A percentile compares a stretch with the other conserved stretches of the same genome.
Evolutionary conservation across 1,140 invertebrate species (phyloP).

Genomic region (Hylyphantes graminicola): DNA sequence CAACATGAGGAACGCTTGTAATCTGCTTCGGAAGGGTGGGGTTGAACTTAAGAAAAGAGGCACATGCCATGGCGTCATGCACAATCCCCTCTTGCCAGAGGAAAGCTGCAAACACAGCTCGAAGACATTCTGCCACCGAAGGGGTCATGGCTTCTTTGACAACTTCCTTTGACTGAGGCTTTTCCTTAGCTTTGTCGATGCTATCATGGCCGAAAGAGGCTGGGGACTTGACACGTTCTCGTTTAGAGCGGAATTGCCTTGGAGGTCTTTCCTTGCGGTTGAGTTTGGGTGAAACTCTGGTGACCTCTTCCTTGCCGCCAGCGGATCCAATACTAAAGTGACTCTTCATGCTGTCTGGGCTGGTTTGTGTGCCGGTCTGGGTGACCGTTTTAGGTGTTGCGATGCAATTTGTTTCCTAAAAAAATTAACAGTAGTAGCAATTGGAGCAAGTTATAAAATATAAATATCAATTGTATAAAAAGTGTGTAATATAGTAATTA

Average conservation of each 20-base stretch:
- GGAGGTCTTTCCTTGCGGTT: slow-evolving; percentile 73
- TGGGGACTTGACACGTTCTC: slow-evolving; percentile 76
- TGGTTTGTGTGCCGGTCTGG: slow-evolving; percentile 81
- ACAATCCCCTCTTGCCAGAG: slow-evolving; percentile 98
- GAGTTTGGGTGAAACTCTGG: slow-evolving; percentile 75
- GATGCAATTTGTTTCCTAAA: slow-evolving; percentile 40
- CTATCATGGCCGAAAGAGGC: slow-evolving; percentile 61
- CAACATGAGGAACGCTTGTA: slow-evolving; percentile 52
- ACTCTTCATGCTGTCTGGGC: slow-evolving; percentile 73
- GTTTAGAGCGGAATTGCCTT: slow-evolving; percentile 69
- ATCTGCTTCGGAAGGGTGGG: slow-evolving; percentile 62
- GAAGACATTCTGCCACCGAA: slow-evolving; percentile 89
- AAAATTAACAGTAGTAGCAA: neutral
- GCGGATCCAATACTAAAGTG: slow-evolving; percentile 75
- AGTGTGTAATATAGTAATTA: too few relatives aligned
- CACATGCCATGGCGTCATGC: slow-evolving; percentile 96
- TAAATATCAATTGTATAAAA: too few relatives aligned
- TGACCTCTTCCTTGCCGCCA: slow-evolving; percentile 70
- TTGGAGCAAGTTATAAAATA: neutral
- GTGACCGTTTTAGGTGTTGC: slow-evolving; percentile 68
- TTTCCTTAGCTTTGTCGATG: slow-evolving; percentile 55
- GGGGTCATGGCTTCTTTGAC: slow-evolving; percentile 89
- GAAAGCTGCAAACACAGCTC: slow-evolving; percentile 94
- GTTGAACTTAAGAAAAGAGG: slow-evolving; percentile 93
- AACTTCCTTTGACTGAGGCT: slow-evolving; percentile 63